Conservation (phyloP, 1,140 invertebrate species). For the Belonocnema kinseyi region DNA sequence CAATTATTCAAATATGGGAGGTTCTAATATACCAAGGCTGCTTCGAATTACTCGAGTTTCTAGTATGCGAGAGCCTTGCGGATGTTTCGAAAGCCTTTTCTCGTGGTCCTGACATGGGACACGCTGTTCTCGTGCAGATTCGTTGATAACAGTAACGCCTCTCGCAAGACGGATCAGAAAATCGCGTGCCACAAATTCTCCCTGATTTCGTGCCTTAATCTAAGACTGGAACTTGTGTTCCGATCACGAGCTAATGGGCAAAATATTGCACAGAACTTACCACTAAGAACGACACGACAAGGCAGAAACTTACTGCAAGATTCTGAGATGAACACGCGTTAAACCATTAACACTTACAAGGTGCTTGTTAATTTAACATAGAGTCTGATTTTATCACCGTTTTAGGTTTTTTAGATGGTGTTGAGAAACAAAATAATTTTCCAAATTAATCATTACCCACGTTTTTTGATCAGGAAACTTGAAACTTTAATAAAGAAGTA, state of each 20-base stretch:
- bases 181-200: slow-evolving; percentile 61
- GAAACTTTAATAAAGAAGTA: too few species aligned
- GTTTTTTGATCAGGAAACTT: too few species aligned
- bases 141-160: slow-evolving; percentile 67
- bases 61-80: slow-evolving; percentile 30
- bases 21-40: not conserved
- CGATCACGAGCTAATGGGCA: not conserved
- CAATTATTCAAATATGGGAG: slow-evolving; percentile 13
- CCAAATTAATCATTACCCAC: too few species aligned
- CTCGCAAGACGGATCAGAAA: slow-evolving; percentile 70
- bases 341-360: slow-evolving; percentile 20
- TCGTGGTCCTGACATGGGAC: slow-evolving; percentile 50
- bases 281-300: slow-evolving; percentile 35
- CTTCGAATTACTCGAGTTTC: not conserved
- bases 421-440: too few species aligned
- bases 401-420: not conserved
- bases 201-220: slow-evolving; percentile 17
- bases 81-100: slow-evolving; percentile 54
- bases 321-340: slow-evolving; percentile 11
- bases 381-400: not conserved
- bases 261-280: not conserved
- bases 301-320: slow-evolving; percentile 10
- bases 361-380: not conserved
- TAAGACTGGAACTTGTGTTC: slow-evolving; percentile 32
- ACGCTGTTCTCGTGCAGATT: slow-evolving; percentile 63